Percentiles rank a stretch among this genome's conserved stretches.
phyloP scores from a whole-genome alignment of 37 sponge, comb jelly and placozoan species.

The Hexactinellida sp. region DNA sequence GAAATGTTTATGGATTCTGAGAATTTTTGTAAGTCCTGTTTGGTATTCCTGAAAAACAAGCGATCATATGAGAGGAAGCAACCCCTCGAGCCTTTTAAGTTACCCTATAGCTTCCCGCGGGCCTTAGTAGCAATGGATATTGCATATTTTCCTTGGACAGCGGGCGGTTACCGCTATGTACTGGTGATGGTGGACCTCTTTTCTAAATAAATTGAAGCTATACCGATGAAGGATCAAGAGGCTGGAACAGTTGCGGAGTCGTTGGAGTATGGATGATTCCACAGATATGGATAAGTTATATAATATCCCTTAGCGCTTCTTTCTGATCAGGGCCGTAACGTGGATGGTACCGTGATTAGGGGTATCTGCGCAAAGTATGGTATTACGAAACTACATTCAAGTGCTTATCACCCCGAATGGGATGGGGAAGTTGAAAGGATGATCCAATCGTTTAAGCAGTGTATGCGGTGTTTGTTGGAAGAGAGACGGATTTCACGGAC shows the following conservation, averaged over 20 bases:
- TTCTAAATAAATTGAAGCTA: background rate
- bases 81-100: background rate
- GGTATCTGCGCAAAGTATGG: background rate
- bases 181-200: background rate
- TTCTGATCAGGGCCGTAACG: background rate
- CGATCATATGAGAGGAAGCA: background rate
- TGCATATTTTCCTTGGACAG: background rate
- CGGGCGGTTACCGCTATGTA: background rate
- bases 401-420: background rate
- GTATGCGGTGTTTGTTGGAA: background rate
- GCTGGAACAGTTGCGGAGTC: background rate
- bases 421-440: background rate
- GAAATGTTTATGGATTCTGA: background rate
- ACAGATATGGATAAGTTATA: background rate
- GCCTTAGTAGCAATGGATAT: background rate
- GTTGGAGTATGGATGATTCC: background rate
- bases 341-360: background rate
- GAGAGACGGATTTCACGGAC: background rate
- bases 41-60: background rate
- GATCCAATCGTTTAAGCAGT: background rate
- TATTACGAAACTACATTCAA: background rate
- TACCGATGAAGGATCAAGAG: constrained; percentile 6
- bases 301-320: constrained; percentile 1
- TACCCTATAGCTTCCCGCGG: background rate
- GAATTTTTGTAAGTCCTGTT: background rate